phyloP scores from a whole-genome alignment of 2,888 invertebrate species.

The Pristionchus japonicus region DNA sequence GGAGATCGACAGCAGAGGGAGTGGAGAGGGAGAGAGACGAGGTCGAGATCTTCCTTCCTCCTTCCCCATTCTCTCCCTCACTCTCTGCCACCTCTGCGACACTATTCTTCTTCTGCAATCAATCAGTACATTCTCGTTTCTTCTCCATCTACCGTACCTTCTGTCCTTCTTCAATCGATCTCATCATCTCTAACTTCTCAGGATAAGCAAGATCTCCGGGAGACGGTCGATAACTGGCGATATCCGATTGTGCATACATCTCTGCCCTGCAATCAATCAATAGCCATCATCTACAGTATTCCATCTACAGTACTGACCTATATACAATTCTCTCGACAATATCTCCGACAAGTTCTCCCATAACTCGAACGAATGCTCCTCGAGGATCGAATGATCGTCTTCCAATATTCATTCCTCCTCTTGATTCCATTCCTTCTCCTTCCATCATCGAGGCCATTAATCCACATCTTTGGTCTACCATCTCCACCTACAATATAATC shows the following conservation, averaged over 20 bases:
- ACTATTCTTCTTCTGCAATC: background rate
- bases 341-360: constrained; percentile 80
- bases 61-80: background rate
- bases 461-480: constrained; percentile 74
- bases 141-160: constrained; percentile 15
- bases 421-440: constrained; percentile 47
- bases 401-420: constrained; percentile 30
- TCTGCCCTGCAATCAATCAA: constrained; percentile 58
- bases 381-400: constrained; percentile 62
- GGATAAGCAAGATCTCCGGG: constrained; percentile 97
- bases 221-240: constrained; percentile 85
- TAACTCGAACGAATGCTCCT: constrained; percentile 72
- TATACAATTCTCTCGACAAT: constrained; percentile 96
- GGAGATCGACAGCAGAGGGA: constrained; percentile 90
- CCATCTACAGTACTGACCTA: constrained; percentile 77
- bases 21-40: background rate
- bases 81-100: background rate
- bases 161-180: constrained; percentile 77
- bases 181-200: constrained; percentile 97
- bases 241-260: constrained; percentile 92
- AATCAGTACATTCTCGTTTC: constrained; percentile 18
- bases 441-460: constrained; percentile 57
- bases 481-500: constrained; percentile 79
- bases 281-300: background rate
- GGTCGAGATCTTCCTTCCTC: background rate